Conservation (phyloP, 2,113 vertebrate species). For the Speoplatyrhinus poulsoni region DNA sequence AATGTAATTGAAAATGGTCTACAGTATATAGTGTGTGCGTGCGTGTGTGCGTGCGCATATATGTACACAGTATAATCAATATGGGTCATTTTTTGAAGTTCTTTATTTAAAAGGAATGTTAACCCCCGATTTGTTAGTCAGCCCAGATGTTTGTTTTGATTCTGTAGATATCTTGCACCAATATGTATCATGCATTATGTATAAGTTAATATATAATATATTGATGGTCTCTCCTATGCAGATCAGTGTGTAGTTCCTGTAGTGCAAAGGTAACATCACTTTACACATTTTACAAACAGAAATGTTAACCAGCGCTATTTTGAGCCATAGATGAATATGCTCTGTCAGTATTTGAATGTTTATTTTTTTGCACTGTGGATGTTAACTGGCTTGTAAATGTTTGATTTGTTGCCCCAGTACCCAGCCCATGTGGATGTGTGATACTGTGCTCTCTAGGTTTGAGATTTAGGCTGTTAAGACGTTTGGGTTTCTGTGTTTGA, state of each 20-base stretch:
- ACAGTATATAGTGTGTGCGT: no score
- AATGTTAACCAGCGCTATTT: neutral
- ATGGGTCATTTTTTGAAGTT: no score
- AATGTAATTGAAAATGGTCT: no score
- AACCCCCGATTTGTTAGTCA: no score
- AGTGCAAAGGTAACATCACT: constrained; percentile 86
- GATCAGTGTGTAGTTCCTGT: constrained; percentile 88
- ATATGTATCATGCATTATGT: neutral
- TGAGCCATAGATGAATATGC: neutral
- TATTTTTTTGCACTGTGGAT: constrained; percentile 21
- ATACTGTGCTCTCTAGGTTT: constrained; percentile 57
- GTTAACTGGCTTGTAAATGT: constrained; percentile 29
- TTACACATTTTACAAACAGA: neutral
- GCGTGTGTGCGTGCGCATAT: no score
- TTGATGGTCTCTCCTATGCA: constrained; percentile 56
- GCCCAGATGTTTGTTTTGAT: no score
- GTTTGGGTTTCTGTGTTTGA: neutral
- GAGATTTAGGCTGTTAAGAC: constrained; percentile 31
- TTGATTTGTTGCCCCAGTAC: constrained; percentile 39
- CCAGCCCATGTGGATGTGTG: constrained; percentile 53
- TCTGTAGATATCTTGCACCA: no score
- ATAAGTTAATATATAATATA: neutral
- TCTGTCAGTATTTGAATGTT: neutral
- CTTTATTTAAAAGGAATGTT: no score
- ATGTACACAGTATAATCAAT: no score